Conservation (phyloP, 2,113 vertebrate genomes). For the Oryzias curvinotus region DNA sequence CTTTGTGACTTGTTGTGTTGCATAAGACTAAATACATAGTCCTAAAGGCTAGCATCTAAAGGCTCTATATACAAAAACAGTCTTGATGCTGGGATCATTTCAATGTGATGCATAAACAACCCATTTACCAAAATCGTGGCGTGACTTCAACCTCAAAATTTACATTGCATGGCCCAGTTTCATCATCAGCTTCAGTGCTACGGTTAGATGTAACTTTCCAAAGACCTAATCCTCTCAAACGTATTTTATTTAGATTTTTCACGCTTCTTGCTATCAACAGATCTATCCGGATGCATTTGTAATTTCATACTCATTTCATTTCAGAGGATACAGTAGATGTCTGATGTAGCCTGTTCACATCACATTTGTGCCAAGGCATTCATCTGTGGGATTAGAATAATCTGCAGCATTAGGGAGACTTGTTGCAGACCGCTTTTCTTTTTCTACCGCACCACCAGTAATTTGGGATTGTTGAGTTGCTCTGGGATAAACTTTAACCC, state of each 20-base stretch:
- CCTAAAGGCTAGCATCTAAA: no score
- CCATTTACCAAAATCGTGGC: background rate
- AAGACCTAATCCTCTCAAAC: conserved; percentile 43
- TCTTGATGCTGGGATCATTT: background rate
- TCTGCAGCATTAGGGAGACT: conserved; percentile 21
- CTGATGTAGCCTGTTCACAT: conserved; percentile 6
- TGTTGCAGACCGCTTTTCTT: conserved; percentile 6
- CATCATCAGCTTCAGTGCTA: conserved; percentile 11
- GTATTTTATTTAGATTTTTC: conserved; percentile 25
- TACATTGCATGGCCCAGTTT: conserved; percentile 10
- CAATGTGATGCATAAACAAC: background rate
- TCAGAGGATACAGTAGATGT: conserved; percentile 24
- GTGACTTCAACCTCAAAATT: background rate
- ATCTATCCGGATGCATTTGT: background rate
- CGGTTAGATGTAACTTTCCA: conserved; percentile 49
- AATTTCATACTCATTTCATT: conserved; percentile 6
- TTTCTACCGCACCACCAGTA: conserved; percentile 16
- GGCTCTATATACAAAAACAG: background rate
- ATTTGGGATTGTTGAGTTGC: conserved; percentile 32
- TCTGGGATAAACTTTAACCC: conserved; percentile 24
- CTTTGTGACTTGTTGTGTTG: no score
- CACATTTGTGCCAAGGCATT: conserved; percentile 27
- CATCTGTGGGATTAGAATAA: conserved; percentile 32
- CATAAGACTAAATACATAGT: no score
- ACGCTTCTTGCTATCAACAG: conserved; percentile 29